A percentile compares a stretch with the other conserved stretches of the same genome.
These are phyloP conservation scores for Biston stratarius DNA, from an alignment of 2,888 invertebrate genomes.

Conservation along the genomic window DNA sequence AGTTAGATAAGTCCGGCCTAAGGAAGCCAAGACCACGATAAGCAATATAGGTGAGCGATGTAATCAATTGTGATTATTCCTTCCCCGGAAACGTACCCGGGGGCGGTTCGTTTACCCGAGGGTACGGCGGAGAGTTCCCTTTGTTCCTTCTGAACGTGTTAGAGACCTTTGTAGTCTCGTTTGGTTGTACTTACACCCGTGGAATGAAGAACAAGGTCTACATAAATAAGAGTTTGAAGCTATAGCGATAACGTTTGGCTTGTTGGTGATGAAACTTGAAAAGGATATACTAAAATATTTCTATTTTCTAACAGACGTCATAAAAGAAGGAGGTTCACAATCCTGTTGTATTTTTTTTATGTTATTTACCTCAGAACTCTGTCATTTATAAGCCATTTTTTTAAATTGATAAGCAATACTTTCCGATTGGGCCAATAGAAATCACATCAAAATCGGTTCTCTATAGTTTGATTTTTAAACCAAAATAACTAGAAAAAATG, in stretches of 20 bases:
- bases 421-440: too few species aligned
- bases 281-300: too few species aligned
- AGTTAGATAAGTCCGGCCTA: neutral
- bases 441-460: too few species aligned
- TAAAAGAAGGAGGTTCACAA: too few species aligned
- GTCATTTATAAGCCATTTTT: too few species aligned
- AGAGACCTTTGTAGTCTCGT: slow-evolving; percentile 25
- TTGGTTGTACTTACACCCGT: slow-evolving; percentile 5
- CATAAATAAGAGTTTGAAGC: slow-evolving; percentile 3
- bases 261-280: too few species aligned
- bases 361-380: too few species aligned
- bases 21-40: slow-evolving; percentile 8
- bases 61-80: slow-evolving; percentile 36
- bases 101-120: slow-evolving; percentile 24
- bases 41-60: slow-evolving; percentile 16
- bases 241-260: neutral
- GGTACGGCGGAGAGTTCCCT: slow-evolving; percentile 6
- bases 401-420: too few species aligned
- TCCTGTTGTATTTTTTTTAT: too few species aligned
- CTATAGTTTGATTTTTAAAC: too few species aligned
- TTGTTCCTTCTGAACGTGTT: slow-evolving; percentile 20
- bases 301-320: too few species aligned
- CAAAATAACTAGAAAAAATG: too few species aligned
- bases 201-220: slow-evolving; percentile 12
- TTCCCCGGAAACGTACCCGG: slow-evolving; percentile 22